Evolutionary conservation across 2,888 invertebrate species (phyloP).

Genomic region (Priocnemis perturbator): DNA sequence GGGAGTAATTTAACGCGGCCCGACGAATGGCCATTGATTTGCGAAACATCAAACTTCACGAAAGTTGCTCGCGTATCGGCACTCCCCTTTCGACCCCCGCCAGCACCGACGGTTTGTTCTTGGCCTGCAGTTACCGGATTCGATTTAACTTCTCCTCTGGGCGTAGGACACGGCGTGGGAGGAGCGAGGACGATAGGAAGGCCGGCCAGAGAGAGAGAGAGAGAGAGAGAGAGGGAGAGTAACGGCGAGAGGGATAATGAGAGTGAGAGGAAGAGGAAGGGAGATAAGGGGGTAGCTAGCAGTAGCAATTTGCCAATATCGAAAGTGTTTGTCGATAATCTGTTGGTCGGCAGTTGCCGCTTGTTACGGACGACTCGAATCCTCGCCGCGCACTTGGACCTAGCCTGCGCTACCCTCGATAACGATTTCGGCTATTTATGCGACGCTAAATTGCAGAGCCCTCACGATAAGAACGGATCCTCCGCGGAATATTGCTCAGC

Average conservation of each 20-base stretch:
- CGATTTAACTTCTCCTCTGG: conserved; percentile 70
- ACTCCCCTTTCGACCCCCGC: conserved; percentile 28
- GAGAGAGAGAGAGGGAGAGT: conserved; percentile 14
- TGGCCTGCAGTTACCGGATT: conserved; percentile 70
- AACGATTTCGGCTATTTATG: conserved; percentile 1
- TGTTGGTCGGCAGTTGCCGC: conserved; percentile 40
- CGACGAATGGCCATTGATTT: conserved; percentile 67
- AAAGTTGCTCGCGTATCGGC: conserved; percentile 61
- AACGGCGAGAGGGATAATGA: not conserved
- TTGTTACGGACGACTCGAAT: conserved; percentile 40
- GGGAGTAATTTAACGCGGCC: conserved; percentile 60
- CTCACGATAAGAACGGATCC: too few species aligned
- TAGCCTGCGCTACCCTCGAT: not conserved
- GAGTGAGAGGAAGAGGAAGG: conserved; percentile 6
- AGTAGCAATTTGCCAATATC: conserved; percentile 66
- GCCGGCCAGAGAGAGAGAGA: conserved; percentile 29
- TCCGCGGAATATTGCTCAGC: too few species aligned
- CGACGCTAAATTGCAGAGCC: not conserved
- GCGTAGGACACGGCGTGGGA: conserved; percentile 40
- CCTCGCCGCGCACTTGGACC: conserved; percentile 6
- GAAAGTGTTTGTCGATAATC: conserved; percentile 64
- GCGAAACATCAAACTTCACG: conserved; percentile 60
- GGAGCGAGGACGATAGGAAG: conserved; percentile 37
- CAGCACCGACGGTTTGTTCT: conserved; percentile 61
- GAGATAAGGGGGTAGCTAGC: conserved; percentile 16